These are phyloP conservation scores for Hirtodrosophila confusa DNA, from an alignment of 2,888 invertebrate genomes.

Conservation along the genomic window DNA sequence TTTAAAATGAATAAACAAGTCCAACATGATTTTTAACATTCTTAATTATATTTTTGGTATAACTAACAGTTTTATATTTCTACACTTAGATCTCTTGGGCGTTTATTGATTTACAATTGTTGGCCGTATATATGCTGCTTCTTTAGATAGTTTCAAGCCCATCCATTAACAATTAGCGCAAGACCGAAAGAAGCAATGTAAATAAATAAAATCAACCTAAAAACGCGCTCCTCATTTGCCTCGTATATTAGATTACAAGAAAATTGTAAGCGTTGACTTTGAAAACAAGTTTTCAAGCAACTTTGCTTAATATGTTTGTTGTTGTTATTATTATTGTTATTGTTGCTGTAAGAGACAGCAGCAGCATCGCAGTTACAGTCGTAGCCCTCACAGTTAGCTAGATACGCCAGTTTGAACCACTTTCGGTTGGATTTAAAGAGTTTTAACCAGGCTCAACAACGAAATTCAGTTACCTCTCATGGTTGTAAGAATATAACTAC, in stretches of 20 bases:
- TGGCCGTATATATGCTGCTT: neutral
- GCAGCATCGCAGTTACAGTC: constrained; percentile 29
- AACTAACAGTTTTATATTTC: neutral
- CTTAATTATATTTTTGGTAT: too few species aligned
- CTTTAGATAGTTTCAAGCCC: neutral
- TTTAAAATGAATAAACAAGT: too few species aligned
- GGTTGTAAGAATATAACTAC: constrained; percentile 10
- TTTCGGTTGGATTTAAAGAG: constrained; percentile 65
- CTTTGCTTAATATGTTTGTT: constrained; percentile 28
- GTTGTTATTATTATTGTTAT: constrained; percentile 22
- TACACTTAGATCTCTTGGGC: neutral
- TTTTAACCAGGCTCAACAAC: constrained; percentile 48
- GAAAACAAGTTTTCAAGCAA: constrained; percentile 58
- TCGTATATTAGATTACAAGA: constrained; percentile 65
- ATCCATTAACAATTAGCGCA: constrained; percentile 42
- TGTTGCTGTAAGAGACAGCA: constrained; percentile 27
- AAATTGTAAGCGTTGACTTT: constrained; percentile 44
- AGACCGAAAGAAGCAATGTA: constrained; percentile 4
- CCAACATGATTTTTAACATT: neutral
- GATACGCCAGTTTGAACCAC: constrained; percentile 69
- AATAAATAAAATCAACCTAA: constrained; percentile 11
- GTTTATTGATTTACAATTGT: too few species aligned
- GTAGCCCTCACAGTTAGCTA: constrained; percentile 65
- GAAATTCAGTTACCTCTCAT: constrained; percentile 14
- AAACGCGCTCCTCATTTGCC: constrained; percentile 24